These are phyloP conservation scores for Hippopotamyrus pictus DNA, from an alignment of 2,797 vertebrate species.

Conservation along the genomic window DNA sequence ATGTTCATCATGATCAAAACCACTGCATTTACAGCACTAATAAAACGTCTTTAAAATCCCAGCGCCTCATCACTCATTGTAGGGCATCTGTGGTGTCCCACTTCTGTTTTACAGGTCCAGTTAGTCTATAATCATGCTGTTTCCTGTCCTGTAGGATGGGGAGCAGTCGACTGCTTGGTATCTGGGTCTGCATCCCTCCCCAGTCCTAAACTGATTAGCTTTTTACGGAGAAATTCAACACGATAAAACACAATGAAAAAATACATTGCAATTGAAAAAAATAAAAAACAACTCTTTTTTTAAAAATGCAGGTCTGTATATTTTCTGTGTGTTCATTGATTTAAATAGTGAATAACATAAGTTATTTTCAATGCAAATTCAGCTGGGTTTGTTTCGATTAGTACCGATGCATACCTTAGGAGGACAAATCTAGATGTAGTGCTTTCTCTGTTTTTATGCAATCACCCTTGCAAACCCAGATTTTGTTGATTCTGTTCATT, in stretches of 20 bases:
- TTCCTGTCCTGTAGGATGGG: neutral
- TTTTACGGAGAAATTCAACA: neutral
- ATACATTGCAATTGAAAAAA: neutral
- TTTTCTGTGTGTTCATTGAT: neutral
- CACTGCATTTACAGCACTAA: constrained; percentile 53
- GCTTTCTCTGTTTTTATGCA: neutral
- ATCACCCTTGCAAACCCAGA: neutral
- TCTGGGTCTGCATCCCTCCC: neutral
- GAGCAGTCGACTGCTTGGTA: neutral
- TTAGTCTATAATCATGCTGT: neutral
- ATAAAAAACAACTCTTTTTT: neutral
- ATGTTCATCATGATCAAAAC: constrained; percentile 41
- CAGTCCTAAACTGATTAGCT: neutral
- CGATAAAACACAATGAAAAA: neutral
- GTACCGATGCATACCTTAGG: neutral
- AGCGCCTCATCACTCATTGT: neutral
- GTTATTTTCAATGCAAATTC: neutral
- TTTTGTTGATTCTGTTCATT: neutral
- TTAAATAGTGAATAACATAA: neutral
- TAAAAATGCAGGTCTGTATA: neutral
- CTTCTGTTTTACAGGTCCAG: neutral
- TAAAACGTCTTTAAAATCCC: constrained; percentile 48
- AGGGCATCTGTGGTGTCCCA: neutral
- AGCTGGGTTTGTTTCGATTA: neutral
- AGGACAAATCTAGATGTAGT: neutral